Percentiles rank a stretch among this genome's conserved stretches.
Evolutionary conservation across 2,888 invertebrate species (phyloP).

Genomic region (Chrysolina americana): DNA sequence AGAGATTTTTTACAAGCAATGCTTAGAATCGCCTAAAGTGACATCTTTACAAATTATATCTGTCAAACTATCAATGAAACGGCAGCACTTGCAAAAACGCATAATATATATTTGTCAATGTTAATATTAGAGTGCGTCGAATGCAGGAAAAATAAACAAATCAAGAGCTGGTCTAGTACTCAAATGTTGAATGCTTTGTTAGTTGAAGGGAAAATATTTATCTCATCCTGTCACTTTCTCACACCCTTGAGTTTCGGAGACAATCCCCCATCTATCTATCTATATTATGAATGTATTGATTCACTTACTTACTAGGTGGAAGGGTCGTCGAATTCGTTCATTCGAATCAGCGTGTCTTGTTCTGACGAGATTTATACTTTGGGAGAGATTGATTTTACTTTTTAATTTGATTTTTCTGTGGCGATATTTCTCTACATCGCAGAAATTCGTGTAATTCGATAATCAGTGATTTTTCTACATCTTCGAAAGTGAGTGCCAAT

Average conservation of each 20-base stretch:
- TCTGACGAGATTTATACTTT: neutral
- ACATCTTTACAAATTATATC: no score
- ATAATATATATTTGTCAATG: neutral
- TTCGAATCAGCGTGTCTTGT: neutral
- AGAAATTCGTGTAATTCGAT: no score
- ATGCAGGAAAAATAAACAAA: conserved; percentile 49
- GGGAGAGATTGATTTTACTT: no score
- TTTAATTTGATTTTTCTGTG: no score
- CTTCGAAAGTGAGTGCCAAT: no score
- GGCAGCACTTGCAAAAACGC: no score
- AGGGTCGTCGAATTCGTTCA: neutral
- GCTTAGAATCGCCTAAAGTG: no score
- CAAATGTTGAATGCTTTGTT: neutral
- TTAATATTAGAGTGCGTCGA: conserved; percentile 33
- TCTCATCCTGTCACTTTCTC: conserved; percentile 12
- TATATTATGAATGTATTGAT: conserved; percentile 2
- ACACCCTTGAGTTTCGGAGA: neutral
- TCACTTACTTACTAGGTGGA: neutral
- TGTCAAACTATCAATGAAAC: no score
- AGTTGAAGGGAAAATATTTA: conserved; percentile 7
- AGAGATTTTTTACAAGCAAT: no score
- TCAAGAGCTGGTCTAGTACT: conserved; percentile 21
- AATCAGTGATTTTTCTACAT: no score
- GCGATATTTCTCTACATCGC: no score
- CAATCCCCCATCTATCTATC: neutral